Percentiles rank a stretch among this genome's conserved stretches.
phyloP scores from a whole-genome alignment of 2,888 invertebrate species.

The Eucera pruinosa region DNA sequence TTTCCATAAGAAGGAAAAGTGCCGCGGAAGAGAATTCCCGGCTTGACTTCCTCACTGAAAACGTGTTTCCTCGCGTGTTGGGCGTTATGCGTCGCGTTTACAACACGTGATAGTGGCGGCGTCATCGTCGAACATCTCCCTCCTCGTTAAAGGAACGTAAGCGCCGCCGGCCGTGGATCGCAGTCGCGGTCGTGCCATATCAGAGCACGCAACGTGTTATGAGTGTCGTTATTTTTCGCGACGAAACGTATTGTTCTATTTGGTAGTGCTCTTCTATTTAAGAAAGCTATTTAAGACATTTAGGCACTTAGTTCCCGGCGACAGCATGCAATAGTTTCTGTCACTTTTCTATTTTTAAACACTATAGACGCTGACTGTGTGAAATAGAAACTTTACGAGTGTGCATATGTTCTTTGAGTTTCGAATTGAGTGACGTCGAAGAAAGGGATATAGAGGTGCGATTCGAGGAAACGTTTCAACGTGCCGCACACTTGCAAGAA shows the following conservation, averaged over 20 bases:
- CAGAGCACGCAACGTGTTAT: slow-evolving; percentile 51
- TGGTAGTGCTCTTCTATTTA: too few species aligned
- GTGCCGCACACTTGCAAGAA: background rate
- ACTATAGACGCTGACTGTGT: background rate
- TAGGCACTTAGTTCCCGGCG: too few species aligned
- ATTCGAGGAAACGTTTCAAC: slow-evolving; percentile 4
- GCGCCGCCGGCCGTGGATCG: slow-evolving; percentile 60
- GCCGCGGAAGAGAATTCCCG: slow-evolving; percentile 43
- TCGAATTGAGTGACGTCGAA: slow-evolving; percentile 8
- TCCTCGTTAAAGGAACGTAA: slow-evolving; percentile 67
- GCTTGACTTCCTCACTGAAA: slow-evolving; percentile 37
- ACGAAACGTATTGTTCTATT: background rate
- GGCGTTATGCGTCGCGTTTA: slow-evolving; percentile 72
- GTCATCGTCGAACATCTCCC: slow-evolving; percentile 67
- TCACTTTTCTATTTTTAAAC: background rate
- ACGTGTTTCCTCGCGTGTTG: slow-evolving; percentile 79
- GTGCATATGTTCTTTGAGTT: background rate
- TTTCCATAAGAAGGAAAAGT: slow-evolving; percentile 17
- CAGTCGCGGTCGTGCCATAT: slow-evolving; percentile 65
- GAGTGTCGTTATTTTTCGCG: background rate
- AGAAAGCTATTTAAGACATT: background rate
- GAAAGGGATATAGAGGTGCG: background rate
- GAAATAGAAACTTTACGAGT: background rate
- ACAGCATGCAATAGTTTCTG: background rate
- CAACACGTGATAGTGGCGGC: slow-evolving; percentile 75